phyloP scores from a whole-genome alignment of 2,113 vertebrate species.

The Machaerirhynchus nigripectus region DNA sequence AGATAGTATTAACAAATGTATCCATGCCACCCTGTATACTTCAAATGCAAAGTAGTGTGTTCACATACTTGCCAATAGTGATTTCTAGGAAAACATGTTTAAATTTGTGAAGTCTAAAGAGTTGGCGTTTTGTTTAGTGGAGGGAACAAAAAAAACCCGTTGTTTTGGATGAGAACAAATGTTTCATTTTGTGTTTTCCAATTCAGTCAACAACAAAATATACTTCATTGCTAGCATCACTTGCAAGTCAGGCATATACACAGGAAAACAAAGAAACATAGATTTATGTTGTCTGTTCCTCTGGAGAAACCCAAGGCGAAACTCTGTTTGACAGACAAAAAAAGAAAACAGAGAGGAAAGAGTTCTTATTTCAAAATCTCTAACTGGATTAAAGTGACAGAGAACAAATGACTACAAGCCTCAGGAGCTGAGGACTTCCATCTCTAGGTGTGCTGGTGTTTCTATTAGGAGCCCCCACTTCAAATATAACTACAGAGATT shows the following conservation, averaged over 20 bases:
- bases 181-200: constrained; percentile 20
- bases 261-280: background rate
- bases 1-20: background rate
- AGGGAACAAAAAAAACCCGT: background rate
- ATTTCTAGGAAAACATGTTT: constrained; percentile 19
- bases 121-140: constrained; percentile 1
- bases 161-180: constrained; percentile 37
- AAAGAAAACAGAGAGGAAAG: background rate
- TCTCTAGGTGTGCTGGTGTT: background rate
- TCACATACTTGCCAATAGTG: background rate
- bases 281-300: background rate
- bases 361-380: background rate
- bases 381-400: background rate
- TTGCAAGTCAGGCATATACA: background rate
- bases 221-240: background rate
- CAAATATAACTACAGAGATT: constrained; percentile 1
- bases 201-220: constrained; percentile 9
- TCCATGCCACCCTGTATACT: background rate
- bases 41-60: background rate
- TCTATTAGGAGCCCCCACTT: background rate
- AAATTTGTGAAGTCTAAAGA: background rate
- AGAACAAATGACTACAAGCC: background rate
- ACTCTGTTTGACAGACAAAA: background rate
- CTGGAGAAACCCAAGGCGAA: background rate
- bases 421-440: background rate